Base-by-base conservation (phyloP, 1,140 invertebrate genomes). In the Pseudobourletiella spinata region DNA sequence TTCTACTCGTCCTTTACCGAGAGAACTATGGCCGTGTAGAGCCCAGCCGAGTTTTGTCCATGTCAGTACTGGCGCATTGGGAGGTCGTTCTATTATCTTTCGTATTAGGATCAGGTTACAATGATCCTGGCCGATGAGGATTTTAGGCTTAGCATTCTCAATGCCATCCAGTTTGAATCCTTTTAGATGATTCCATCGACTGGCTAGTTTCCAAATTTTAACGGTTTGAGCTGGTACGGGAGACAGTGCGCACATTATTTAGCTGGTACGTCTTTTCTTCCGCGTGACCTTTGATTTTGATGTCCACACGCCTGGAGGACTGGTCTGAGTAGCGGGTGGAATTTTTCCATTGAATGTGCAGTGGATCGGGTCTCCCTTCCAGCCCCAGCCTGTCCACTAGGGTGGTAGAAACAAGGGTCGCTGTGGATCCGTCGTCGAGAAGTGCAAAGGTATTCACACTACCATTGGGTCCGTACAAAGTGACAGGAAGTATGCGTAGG, bases 101-200 rank as follows among this genome's bases (percentile, higher is more conserved):
- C 50, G 25, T 0, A 50, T 16, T 4, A 54, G 11, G 1, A 35
- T 32, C 15, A 48, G 28, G 20, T 20, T 14, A n/a, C 16, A 29
- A 25, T 51, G 35, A 14, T 50, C 30, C 18, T 54, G 28, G 0
- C 62, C 62, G 52, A 59, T 59, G 4, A 59, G 35, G 1, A 64
- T 58, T 14, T 11, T 22, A 0, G 62, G 57, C 11, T 29, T 29
- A 4, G 1, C 43, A 14, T 32, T 24, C 20, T 51, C 6, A 14
- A 44, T 15, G 1, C 26, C 8, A 20, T 48, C 6, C 2, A 51
- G 3, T 16, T 42, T 28, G 2, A 39, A 8, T 42, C 39, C 15
- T 24, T 39, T 20, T 1, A 58, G n/a, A 24, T 50, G 35, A 8
- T 26, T 30, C 44, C 46, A 63, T 11, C 24, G 16, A 3, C 20